Evolutionary conservation across 2,797 vertebrate genomes (phyloP), one percentile per base, ranked within the genome.

Genomic region (Cryptoprocta ferox): DNA sequence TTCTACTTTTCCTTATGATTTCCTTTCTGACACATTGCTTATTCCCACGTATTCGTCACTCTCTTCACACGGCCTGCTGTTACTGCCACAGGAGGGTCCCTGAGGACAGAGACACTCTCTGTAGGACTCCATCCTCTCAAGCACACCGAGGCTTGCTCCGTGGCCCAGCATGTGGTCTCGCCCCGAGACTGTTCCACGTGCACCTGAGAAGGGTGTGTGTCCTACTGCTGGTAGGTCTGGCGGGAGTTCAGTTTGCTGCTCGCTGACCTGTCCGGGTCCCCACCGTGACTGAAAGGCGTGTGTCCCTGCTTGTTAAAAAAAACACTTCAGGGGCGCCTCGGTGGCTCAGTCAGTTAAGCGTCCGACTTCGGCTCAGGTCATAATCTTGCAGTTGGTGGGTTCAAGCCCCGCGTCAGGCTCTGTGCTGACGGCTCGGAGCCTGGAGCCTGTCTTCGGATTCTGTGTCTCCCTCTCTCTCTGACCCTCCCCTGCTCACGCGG

Each of bases 81-180:
- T 19, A 19, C 37, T 73, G 71, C 50, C 48, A 18, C n/a, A 21
- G 2, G 21, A 3, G 50, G 2, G 32, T 19, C 80, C 21, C 7
- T 3, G 6, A 24, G 19, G 12, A 18, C 59, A n/a, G 30, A 93
- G 48, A 76, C 16, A 6, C 1, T 0, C 1, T 9, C 1, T 6
- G 2, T 21, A 7, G 12, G 18, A 50, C 2, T 0, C 32, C 50
- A 6, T 2, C 37, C 56, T 48, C 56, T 15, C 37, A 5, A 1
- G 16, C 0, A 42, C 5, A 2, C 7, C 0, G 1, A 18, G 10
- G 35, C 75, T 50, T 0, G 0, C 15, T 6, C 3, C 6, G 5
- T 0, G 6, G n/a, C 79, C n/a, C 1, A 0, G 42, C 13, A 2
- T 0, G 6, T 0, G 4, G 15, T 15, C 59, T 26, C 0, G 0